These are phyloP conservation scores for Leptinotarsa haldemani DNA, from an alignment of 2,888 invertebrate genomes.

Conservation along the genomic window DNA sequence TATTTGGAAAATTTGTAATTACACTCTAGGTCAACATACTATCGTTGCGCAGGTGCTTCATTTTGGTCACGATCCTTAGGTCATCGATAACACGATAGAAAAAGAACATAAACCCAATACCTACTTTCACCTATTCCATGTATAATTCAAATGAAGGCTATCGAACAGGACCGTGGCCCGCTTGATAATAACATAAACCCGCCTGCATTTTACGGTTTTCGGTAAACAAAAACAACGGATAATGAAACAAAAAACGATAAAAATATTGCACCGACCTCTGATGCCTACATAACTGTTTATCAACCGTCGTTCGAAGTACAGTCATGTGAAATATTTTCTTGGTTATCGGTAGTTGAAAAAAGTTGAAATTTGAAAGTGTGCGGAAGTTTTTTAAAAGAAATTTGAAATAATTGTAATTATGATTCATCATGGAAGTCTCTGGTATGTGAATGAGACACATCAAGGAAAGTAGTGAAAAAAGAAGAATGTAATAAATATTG, in stretches of 20 bases:
- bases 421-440: too few species aligned
- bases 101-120: not conserved
- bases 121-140: not conserved
- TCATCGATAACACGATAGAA: not conserved
- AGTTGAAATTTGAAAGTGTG: too few species aligned
- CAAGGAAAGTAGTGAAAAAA: too few species aligned
- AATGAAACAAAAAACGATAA: not conserved
- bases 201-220: constrained; percentile 1
- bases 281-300: not conserved
- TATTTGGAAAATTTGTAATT: not conserved
- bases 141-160: not conserved
- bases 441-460: too few species aligned
- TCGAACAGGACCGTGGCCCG: not conserved
- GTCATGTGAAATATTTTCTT: not conserved
- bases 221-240: not conserved
- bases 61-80: not conserved
- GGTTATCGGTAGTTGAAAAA: not conserved
- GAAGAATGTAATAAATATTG: too few species aligned
- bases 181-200: not conserved
- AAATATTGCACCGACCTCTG: not conserved
- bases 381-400: too few species aligned
- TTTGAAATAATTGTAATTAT: too few species aligned
- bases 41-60: not conserved
- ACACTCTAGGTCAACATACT: not conserved
- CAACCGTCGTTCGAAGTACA: not conserved